Evolutionary conservation across 2,797 vertebrate species (phyloP), one percentile per base, ranked within the genome.

Genomic region (Rhinichthys osculus): DNA sequence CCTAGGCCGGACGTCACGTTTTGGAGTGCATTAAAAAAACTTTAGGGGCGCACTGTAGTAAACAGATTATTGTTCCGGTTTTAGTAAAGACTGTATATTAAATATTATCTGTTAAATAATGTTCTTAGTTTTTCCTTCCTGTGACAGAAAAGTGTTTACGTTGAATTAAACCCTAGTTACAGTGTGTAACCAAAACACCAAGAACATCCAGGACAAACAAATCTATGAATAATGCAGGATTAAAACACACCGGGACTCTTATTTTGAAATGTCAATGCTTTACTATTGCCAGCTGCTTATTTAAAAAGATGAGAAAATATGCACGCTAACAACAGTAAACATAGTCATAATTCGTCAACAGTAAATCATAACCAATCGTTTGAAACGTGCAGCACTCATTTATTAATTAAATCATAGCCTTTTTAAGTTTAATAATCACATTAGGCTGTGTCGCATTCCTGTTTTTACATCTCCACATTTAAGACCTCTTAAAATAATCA

Each of bases 221-320:
- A 72, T 17, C 1, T 19, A 52, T 52, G 16, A n/a, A 16, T 47
- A 27, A 72, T 73, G 42, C 13, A 13, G 42, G 13, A n/a, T 8
- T 59, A n/a, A 59, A 59, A 59, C 21, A 23, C 54, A 59, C 3
- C 0, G 0, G 7, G n/a, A 73, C 71, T 47, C 7, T 73, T 73
- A 74, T 19, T 74, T 74, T 74, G n/a, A 73, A 73, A 73, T 73
- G n/a, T 73, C 0, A 14, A 71, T 71, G 70, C 13, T 72, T 72
- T 72, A 9, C 7, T 47, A 44, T 44, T 9, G 40, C 17, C 7
- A 7, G 17, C 19, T 70, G 21, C 67, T 70, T 19, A 21, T 38
- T 69, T 8, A 69, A 19, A 27, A 72, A 72, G 23, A 72, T 27
- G 40, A 72, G 13, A 72, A 30, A 73, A 27, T 0, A 47, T 30